A percentile compares a stretch with the other conserved stretches of the same genome.
These are phyloP conservation scores for Pseudomugil tenellus DNA, from an alignment of 2,797 vertebrate genomes.

Conservation along the genomic window DNA sequence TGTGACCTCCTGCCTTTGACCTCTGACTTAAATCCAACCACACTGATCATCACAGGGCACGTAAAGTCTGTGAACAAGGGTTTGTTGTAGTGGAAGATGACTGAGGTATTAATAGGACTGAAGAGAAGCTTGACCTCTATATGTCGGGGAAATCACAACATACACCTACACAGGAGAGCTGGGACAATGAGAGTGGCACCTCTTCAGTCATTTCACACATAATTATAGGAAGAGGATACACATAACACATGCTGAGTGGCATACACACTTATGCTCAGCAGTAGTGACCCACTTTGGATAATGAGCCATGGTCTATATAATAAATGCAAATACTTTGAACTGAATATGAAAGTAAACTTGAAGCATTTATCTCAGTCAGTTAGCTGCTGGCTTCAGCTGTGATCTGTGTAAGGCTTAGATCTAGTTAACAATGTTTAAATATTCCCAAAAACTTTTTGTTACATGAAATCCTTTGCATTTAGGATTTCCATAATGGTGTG, in stretches of 20 bases:
- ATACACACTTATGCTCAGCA: conserved; percentile 29
- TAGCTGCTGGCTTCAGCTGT: no score
- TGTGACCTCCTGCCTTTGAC: conserved; percentile 18
- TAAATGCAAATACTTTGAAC: conserved; percentile 9
- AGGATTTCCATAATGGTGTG: background rate
- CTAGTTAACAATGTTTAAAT: background rate
- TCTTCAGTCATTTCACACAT: conserved; percentile 30
- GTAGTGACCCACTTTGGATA: conserved; percentile 33
- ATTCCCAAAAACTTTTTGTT: background rate
- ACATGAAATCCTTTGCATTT: background rate
- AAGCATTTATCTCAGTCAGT: background rate
- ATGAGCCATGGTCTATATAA: conserved; percentile 9
- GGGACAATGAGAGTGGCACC: conserved; percentile 26
- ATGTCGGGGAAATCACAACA: conserved; percentile 33
- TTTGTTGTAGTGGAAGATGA: conserved; percentile 34
- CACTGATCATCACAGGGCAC: no score
- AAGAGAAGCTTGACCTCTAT: conserved; percentile 25
- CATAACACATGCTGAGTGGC: conserved; percentile 3
- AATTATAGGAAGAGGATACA: conserved; percentile 22
- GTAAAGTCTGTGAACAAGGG: background rate
- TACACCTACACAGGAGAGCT: conserved; percentile 15
- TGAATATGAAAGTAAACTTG: conserved; percentile 1
- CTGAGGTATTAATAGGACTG: conserved; percentile 21
- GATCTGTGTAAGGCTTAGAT: background rate
- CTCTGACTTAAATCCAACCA: conserved; percentile 3